These are phyloP conservation scores for Odontamblyopus lacepedii DNA, from an alignment of 2,797 vertebrate genomes.

Conservation along the genomic window DNA sequence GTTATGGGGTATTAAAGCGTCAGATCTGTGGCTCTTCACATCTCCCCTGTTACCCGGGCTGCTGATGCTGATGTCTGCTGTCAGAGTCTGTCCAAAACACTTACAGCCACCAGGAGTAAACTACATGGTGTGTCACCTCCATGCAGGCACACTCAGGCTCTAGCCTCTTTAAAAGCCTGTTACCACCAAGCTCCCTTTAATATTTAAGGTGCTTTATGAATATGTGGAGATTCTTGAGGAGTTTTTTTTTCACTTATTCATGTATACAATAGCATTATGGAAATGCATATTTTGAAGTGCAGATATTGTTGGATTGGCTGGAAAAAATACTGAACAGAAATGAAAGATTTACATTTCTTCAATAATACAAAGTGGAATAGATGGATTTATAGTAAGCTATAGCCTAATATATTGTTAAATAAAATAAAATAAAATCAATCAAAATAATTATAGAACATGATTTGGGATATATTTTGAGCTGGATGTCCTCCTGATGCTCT, in stretches of 20 bases:
- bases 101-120: background rate
- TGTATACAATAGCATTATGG: background rate
- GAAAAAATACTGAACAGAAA: background rate
- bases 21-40: background rate
- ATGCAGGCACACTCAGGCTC: conserved; percentile 9
- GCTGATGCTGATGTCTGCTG: conserved; percentile 26
- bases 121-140: conserved; percentile 17
- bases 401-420: too few species aligned
- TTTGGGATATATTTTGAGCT: too few species aligned
- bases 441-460: too few species aligned
- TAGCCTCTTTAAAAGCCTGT: conserved; percentile 32
- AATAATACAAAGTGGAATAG: background rate
- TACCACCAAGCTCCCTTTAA: conserved; percentile 39
- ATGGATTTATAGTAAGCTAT: background rate
- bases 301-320: background rate
- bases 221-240: conserved; percentile 16
- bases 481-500: too few species aligned
- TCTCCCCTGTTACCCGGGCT: conserved; percentile 10
- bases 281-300: background rate
- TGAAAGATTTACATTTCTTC: background rate
- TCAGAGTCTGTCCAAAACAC: conserved; percentile 33
- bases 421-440: too few species aligned
- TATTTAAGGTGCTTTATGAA: conserved; percentile 42
- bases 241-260: background rate
- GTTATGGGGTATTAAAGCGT: conserved; percentile 13